Base-by-base conservation (phyloP, 2,797 vertebrate genomes). In the Erithacus rubecula region DNA sequence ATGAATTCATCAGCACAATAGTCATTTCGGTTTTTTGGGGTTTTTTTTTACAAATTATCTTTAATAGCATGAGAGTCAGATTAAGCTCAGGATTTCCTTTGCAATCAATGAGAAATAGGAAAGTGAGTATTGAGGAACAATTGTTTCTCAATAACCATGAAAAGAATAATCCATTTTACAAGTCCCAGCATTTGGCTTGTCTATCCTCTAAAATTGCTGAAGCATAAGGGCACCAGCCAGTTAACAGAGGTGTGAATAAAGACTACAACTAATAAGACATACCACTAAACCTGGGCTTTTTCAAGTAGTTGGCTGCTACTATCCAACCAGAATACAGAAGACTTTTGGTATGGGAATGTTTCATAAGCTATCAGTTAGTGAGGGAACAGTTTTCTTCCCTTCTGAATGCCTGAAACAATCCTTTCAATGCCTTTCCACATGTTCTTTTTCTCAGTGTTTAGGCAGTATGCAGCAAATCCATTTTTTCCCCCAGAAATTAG, bases 81-180 rank as follows among this genome's bases (percentile, higher is more conserved):
- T 84, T 79, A 90, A 94, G 60, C 22, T 85, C 46, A 77, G 62
- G 56, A 85, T 93, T 89, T 95, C 24, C 68, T 84, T 90, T 92
- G 27, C 62, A 77, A 72, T 89, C 92, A 79, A 65, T 92, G 78
- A 90, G 56, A 94, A 96, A 87, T 46, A 77, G 10, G 34, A 92
- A 39, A 43, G 27, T 83, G 77, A 74, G 41, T 85, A 89, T 71
- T 64, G 81, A 92, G 56, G 75, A 92, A 62, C 71, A 86, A 72
- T 59, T 89, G 44, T 56, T 94, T 60, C 44, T 95, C 87, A 87
- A 83, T 75, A 87, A 78, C 27, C 36, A 36, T 69, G 67, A 75
- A 69, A 92, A 67, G 43, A 89, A 80, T 63, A 91, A 95, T 86
- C 62, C 43, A 87, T 94, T 92, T 92, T 91, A 49, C 34, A 92